Evolutionary conservation across 2,888 invertebrate species (phyloP), one percentile per base, ranked within the genome.

Genomic region (Fabriciana adippe): DNA sequence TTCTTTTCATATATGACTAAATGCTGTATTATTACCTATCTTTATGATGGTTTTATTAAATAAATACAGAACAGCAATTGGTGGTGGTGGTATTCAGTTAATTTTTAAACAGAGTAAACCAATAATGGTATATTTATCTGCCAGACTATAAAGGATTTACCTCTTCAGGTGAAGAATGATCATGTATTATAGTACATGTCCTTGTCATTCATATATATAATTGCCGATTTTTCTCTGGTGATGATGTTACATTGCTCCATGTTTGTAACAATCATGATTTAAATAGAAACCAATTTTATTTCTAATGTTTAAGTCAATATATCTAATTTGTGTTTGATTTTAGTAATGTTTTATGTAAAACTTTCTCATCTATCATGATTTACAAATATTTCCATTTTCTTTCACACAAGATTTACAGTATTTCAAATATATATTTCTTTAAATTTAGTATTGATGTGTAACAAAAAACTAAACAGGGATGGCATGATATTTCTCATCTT

Each of bases 121-220:
- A 69, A 66, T 66, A 57, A 6, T 61, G 53, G 61, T 64, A 59
- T 18, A 63, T 45, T 50, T 35, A 45, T 67, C 48, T 59, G 50
- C 14, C 50, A 26, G n/a, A 54, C 55, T 18, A 26, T 41, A 59
- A 26, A 68, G 14, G 47, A 59, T 59, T 48, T 59, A 48, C 47
- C 59, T 26, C 26, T 59, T 47, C 16, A 48, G 59, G 59, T 59
- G 59, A 59, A 57, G 35, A 59, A 26, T 26, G 31, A 16, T 55
- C 55, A 13, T 31, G 11, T 31, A 48, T 31, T 59, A 48, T 26
- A 59, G 11, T 41, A 41, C 11, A 41, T 41, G 35, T 41, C 35
- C 8, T 11, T 11, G 11, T 41, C 35, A 41, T 41, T 41, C 35
- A 41, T 41, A 41, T 41, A 11, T 41, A 41, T 41, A 41, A 11